Base-by-base conservation (phyloP, 2,797 vertebrate species). In the Streptopelia turtur region DNA sequence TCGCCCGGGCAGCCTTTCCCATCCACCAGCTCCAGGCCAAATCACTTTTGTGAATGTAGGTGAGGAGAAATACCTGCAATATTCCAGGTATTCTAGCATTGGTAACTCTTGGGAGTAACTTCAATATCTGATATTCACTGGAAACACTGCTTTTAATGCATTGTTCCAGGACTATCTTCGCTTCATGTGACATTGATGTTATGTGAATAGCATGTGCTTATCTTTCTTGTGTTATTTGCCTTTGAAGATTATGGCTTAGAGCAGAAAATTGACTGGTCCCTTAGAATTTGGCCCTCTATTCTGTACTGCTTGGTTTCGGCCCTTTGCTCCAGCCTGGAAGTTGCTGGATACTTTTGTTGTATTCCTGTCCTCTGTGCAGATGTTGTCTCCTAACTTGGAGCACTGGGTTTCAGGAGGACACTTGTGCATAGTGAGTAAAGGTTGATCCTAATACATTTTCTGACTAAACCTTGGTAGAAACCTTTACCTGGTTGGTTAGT, bases 201-300 rank as follows among this genome's bases (percentile, higher is more conserved):
- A 1, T 1, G 39, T 18, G 25, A 65, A 3, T 9, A 21, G 31
- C 41, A 3, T 0, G 25, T 25, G 21, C 5, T 4, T n/a, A 10
- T 76, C 59, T 8, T 50, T 43, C 55, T 57, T 66, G 43, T 50
- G 50, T n/a, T 31, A 3, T 49, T 45, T 75, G 31, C 74, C 50
- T 77, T 31, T 74, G 81, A 23, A 17, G 56, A 47, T 20, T 15
- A 43, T 6, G 2, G 4, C 23, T 75, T 15, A 22, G 35, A 68
- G 30, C 39, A 75, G 66, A 60, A 82, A 87, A 49, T 2, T 18
- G n/a, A 0, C 21, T 59, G 15, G 12, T 71, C n/a, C 69, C 66
- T 17, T 3, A 66, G 23, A 39, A 20, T 17, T 5, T 1, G 16
- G 1, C 52, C 27, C 47, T 83, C 16, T 27, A 6, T 39, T 69